Percentiles rank a stretch among this genome's conserved stretches.
Evolutionary conservation across 2,888 invertebrate genomes (phyloP).

Genomic region (Rhamnusium bicolor): DNA sequence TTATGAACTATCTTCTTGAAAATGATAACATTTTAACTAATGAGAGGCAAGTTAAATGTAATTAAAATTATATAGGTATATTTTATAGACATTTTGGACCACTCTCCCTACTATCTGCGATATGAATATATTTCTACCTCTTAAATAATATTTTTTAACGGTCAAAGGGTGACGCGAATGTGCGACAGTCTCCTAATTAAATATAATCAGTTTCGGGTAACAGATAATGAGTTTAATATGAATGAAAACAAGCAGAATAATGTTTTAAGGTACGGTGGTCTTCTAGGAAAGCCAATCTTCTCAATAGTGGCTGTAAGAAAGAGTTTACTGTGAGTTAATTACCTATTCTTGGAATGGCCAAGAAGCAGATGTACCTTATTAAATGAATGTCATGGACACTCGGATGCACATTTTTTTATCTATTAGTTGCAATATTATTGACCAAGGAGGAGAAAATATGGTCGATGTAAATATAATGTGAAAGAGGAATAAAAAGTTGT

Average conservation of each 20-base stretch:
- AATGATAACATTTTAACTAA: too few relatives aligned
- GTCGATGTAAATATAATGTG: too few relatives aligned
- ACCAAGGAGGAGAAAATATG: background rate
- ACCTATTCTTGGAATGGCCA: conserved; percentile 8
- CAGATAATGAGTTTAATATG: background rate
- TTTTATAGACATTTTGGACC: too few relatives aligned
- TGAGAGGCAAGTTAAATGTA: too few relatives aligned
- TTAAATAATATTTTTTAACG: background rate
- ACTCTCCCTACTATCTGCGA: too few relatives aligned
- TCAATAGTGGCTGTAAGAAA: conserved; percentile 9
- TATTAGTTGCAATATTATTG: background rate
- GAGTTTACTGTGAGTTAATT: conserved; percentile 24
- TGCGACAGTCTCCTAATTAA: background rate
- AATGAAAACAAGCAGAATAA: conserved; percentile 2
- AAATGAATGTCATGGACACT: conserved; percentile 3
- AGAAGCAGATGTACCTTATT: conserved; percentile 30
- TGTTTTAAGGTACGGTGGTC: conserved; percentile 5
- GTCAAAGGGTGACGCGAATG: background rate
- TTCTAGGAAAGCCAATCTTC: conserved; percentile 20
- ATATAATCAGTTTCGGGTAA: conserved; percentile 13
- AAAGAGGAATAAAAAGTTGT: too few relatives aligned
- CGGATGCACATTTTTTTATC: too few relatives aligned
- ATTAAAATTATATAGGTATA: too few relatives aligned
- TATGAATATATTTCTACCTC: too few relatives aligned
- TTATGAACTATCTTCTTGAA: too few relatives aligned